Base-by-base conservation (phyloP, 2,797 vertebrate species). In the Hoplostethus atlanticus region DNA sequence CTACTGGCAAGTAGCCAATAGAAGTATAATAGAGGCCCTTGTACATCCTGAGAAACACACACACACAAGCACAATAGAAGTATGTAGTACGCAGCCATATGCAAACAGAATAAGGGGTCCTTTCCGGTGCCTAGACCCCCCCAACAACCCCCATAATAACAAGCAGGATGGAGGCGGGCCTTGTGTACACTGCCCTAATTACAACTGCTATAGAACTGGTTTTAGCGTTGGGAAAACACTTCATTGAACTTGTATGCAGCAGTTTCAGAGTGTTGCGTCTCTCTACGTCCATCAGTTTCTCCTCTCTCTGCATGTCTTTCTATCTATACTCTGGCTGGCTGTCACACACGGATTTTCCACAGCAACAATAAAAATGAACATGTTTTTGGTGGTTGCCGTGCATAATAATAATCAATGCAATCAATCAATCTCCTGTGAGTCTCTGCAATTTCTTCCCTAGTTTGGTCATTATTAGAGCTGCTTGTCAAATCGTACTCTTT, bases 1-100 rank as follows among this genome's bases (percentile, higher is more conserved):
- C 82, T 55, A 25, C 70, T 87, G 89, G 87, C 83, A 68, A 47
- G 21, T 31, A 72, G 80, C 89, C 90, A 90, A 52, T 34, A 30
- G 28, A 55, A 31, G 28, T 12, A 90, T 84, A 91, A 90, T 56
- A 57, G 71, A 66, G 47, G n/a, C 74, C 76, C 58, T 83, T 90
- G 86, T 91, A 15, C 16, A 0, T 56, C 58, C 55, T 51, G 65
- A 84, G 72, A 70, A 67, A 31, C 63, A 80, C 53, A 55, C 46
- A 64, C 30, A 64, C 21, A n/a, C 38, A 73, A 10, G 7, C 53
- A 70, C 61, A 73, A 55, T 68, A 55, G 25, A 17, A 60, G 62
- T 40, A 57, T 64, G 30, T 40, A 50, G 28, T 38, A 38, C 50
- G 36, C 38, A 68, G n/a, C 31, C 28, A 52, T 34, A 53, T 34